Base-by-base conservation (phyloP, 2,113 vertebrate genomes). In the Nettapus auritus region DNA sequence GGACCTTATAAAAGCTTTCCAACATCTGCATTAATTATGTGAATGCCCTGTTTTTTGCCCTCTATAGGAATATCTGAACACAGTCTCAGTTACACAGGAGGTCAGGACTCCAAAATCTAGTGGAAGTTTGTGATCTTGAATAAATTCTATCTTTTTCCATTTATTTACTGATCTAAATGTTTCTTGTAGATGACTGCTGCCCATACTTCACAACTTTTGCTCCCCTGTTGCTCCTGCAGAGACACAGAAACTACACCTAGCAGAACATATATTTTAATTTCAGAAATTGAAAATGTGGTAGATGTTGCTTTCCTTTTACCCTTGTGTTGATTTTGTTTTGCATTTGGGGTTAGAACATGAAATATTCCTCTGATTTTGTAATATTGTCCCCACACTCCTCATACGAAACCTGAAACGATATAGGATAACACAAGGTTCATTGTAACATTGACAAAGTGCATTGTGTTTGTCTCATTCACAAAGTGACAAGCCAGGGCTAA, bases 21-120 rank as follows among this genome's bases (percentile, higher is more conserved):
- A 96, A 90, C 80, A 91, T 94, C 76, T 84, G 86, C 57, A 88
- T 82, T 96, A 90, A 88, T 88, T 92, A 86, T 60, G 44, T 63
- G 60, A 86, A 67, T 50, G 33, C 38, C 57, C 21, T 69, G 31
- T 29, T 42, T 82, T 83, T 73, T 53, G 1, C 42, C 63, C 8
- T 57, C 53, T 88, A 63, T 40, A 90, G 23, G 21, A 94, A 44
- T 94, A 94, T 64, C 20, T 92, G 73, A 38, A 88, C 57, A 33
- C 44, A 62, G 52, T 76, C 42, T 44, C 40, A 74, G 64, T 60
- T 75, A 93, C 17, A 59, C 31, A 64, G n/a, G 17, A 87, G 56
- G 71, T 86, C n/a, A 74, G 38, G 34, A 78, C 44, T 89, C 56
- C 55, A 95, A 53, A 28, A 86, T 53, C 36, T 82, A 81, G 40